A percentile compares a stretch with the other conserved stretches of the same genome.
phyloP scores from a whole-genome alignment of 2,888 invertebrate species.

The Drosophila nigricruria region DNA sequence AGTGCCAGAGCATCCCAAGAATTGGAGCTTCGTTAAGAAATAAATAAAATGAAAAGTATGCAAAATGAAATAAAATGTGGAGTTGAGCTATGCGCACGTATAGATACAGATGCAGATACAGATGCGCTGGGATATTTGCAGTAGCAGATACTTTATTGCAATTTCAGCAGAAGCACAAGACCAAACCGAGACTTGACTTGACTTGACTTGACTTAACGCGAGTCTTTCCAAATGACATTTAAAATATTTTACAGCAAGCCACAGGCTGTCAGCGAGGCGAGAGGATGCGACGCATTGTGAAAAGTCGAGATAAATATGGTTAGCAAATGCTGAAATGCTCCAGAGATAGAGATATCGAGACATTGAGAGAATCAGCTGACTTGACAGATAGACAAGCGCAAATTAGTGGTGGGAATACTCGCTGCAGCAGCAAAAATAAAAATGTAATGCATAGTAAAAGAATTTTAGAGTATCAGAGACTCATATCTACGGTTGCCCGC shows the following conservation, averaged over 20 bases:
- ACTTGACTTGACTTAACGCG: slow-evolving; percentile 37
- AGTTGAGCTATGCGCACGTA: slow-evolving; percentile 11
- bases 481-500: slow-evolving; percentile 35
- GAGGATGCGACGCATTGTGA: slow-evolving; percentile 18
- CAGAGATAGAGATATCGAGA: slow-evolving; percentile 24
- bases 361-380: slow-evolving; percentile 31
- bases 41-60: slow-evolving; percentile 28
- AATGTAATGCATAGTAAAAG: neutral
- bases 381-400: slow-evolving; percentile 58
- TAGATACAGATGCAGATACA: slow-evolving; percentile 31
- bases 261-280: slow-evolving; percentile 60
- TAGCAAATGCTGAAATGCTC: slow-evolving; percentile 31
- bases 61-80: slow-evolving; percentile 35
- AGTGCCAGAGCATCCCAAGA: slow-evolving; percentile 26
- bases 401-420: slow-evolving; percentile 60
- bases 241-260: slow-evolving; percentile 68
- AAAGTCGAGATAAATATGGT: slow-evolving; percentile 57
- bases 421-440: slow-evolving; percentile 18
- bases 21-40: slow-evolving; percentile 22
- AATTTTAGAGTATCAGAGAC: slow-evolving; percentile 36
- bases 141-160: slow-evolving; percentile 62
- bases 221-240: slow-evolving; percentile 68
- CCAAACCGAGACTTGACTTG: slow-evolving; percentile 25
- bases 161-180: slow-evolving; percentile 52
- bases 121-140: slow-evolving; percentile 20